Evolutionary conservation across 2,113 vertebrate species (phyloP), one percentile per base, ranked within the genome.

Genomic region (Oryzias melastigma): DNA sequence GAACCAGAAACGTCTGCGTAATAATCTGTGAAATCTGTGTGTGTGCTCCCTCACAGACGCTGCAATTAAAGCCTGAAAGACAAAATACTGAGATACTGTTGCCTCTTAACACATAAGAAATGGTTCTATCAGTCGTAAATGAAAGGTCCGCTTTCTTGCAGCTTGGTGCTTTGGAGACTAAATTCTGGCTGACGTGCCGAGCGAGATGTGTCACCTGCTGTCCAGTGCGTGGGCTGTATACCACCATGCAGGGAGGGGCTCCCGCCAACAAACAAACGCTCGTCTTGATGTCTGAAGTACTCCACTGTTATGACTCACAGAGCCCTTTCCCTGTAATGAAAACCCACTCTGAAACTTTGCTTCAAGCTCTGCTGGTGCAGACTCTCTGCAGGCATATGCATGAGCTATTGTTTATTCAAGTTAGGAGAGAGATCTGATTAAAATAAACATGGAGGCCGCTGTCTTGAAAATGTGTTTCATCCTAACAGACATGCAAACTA

Each of bases 241-340:
- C 65, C 58, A 40, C 42, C 75, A 68, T 10, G 54, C 78, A 62
- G 78, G 62, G 83, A 60, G 24, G 52, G 25, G 29, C 56, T 81
- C 81, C 65, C 48, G 74, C 77, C 22, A 62, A 63, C 71, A 65
- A 86, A 65, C 81, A 84, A 86, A 76, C 70, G 71, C 58, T 79
- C 75, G 45, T 81, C 53, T 71, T 78, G 59, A 16, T 61, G 59
- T 66, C 53, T 51, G 50, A 19, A 71, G 51, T 51, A 58, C 61
- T 77, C 55, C 59, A 19, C 73, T 62, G 65, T 64, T 19, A 73
- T 65, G 62, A 50, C 49, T 52, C 62, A 43, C 53, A 42, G 18
- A 50, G 56, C 45, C 18, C 46, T 40, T 53, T 67, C 47, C 55
- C 51, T 43, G 12, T 62, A 49, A 69, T 73, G 52, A 78, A 63